Evolutionary conservation across 1,140 invertebrate genomes (phyloP).

Genomic region (Euwallacea similis): DNA sequence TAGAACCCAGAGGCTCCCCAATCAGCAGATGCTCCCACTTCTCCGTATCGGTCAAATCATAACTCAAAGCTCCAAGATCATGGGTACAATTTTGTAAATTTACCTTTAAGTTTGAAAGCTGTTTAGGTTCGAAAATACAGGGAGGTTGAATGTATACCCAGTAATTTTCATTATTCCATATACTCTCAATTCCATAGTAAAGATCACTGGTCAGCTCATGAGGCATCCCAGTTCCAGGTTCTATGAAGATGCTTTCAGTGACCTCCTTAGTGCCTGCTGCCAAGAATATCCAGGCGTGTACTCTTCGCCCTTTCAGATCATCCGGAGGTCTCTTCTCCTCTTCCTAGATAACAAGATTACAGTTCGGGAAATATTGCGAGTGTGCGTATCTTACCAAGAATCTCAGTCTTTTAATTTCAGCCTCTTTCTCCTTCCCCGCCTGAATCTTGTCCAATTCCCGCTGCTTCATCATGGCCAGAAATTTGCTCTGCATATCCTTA

Average conservation of each 20-base stretch:
- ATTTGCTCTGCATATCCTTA: slow-evolving; percentile 67
- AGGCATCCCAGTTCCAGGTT: slow-evolving; percentile 73
- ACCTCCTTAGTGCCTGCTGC: slow-evolving; percentile 62
- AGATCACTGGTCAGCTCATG: slow-evolving; percentile 61
- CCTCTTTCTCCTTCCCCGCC: slow-evolving; percentile 46
- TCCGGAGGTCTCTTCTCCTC: slow-evolving; percentile 71
- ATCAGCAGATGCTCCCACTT: slow-evolving; percentile 73
- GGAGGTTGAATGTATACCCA: slow-evolving; percentile 60
- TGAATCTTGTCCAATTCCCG: slow-evolving; percentile 59
- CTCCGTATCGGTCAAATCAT: slow-evolving; percentile 61
- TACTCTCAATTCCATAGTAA: slow-evolving; percentile 78
- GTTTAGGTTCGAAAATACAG: background rate
- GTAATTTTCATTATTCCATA: slow-evolving; percentile 89
- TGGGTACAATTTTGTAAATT: slow-evolving; percentile 66
- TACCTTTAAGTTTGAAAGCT: slow-evolving; percentile 49
- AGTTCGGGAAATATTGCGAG: background rate
- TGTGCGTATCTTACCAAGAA: slow-evolving; percentile 43
- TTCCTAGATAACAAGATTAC: slow-evolving; percentile 55
- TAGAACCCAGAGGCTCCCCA: slow-evolving; percentile 62
- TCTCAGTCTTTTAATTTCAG: slow-evolving; percentile 54
- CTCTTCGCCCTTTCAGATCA: slow-evolving; percentile 69
- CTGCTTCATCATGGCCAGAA: slow-evolving; percentile 59
- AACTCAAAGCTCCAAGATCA: slow-evolving; percentile 55
- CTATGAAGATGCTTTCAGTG: slow-evolving; percentile 74
- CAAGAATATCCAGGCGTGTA: slow-evolving; percentile 83